Conservation (phyloP, 1,140 invertebrate genomes). For the Eupeodes corollae region DNA sequence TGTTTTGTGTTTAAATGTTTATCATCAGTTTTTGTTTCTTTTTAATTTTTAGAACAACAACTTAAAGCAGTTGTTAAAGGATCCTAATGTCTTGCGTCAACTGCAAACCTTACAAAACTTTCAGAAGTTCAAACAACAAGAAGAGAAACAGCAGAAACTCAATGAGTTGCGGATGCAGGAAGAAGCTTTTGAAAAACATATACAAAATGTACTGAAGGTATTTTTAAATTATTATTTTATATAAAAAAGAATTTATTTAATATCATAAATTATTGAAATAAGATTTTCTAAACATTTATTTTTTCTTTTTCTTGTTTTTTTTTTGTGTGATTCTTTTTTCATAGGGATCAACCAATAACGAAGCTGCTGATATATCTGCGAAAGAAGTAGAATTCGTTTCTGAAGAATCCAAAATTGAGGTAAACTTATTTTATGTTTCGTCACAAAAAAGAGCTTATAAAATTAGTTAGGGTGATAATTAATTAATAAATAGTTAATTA, state of each 20-base stretch:
- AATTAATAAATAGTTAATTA: slow-evolving; percentile 1
- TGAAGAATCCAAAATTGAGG: slow-evolving; percentile 39
- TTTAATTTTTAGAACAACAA: slow-evolving; percentile 27
- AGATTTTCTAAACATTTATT: background rate
- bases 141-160: slow-evolving; percentile 56
- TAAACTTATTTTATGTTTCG: slow-evolving; percentile 14
- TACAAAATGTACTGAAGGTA: slow-evolving; percentile 42
- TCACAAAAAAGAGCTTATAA: background rate
- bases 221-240: background rate
- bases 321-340: slow-evolving; percentile 15
- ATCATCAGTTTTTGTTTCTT: background rate
- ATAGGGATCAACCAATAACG: slow-evolving; percentile 11
- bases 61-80: slow-evolving; percentile 41
- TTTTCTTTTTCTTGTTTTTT: slow-evolving; percentile 5
- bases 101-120: slow-evolving; percentile 43
- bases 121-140: slow-evolving; percentile 50
- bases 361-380: slow-evolving; percentile 21
- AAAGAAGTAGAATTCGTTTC: slow-evolving; percentile 42
- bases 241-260: background rate
- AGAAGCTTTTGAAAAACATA: slow-evolving; percentile 67
- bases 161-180: slow-evolving; percentile 64
- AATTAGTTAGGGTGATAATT: background rate
- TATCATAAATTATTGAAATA: background rate
- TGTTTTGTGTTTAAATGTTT: background rate
- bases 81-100: slow-evolving; percentile 57